Evolutionary conservation across 2,113 vertebrate genomes (phyloP).

Genomic region (Halichoerus grypus): DNA sequence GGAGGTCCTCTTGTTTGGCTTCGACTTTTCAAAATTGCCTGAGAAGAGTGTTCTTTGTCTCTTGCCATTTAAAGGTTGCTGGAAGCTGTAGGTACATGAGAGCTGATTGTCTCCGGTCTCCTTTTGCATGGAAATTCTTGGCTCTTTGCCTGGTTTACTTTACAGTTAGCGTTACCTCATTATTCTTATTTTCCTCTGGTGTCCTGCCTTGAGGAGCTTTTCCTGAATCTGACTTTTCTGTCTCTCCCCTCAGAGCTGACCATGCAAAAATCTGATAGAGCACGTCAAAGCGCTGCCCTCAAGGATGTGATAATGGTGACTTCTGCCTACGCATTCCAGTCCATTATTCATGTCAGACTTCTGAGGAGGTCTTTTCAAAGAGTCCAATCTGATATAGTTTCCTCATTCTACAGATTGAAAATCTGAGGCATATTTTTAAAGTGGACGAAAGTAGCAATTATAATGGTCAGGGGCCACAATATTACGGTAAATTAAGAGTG

Average conservation of each 20-base stretch:
- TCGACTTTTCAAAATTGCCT: conserved; percentile 63
- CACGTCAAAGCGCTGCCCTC: neutral
- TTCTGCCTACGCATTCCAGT: neutral
- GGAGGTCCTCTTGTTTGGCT: conserved; percentile 48
- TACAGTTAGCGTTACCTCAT: conserved; percentile 50
- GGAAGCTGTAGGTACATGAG: neutral
- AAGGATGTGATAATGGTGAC: neutral
- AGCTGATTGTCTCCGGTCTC: conserved; percentile 13
- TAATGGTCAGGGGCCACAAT: neutral
- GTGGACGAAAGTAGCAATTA: neutral
- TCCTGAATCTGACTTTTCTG: neutral
- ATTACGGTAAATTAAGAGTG: neutral
- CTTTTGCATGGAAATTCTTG: conserved; percentile 52
- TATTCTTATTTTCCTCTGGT: conserved; percentile 14
- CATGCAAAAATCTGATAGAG: neutral
- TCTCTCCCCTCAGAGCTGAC: conserved; percentile 47
- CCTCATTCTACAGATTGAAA: neutral
- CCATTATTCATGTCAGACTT: neutral
- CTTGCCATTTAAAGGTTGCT: conserved; percentile 51
- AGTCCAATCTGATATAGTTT: neutral
- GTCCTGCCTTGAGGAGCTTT: neutral
- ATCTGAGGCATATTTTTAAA: neutral
- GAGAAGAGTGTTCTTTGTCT: conserved; percentile 40
- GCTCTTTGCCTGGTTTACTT: conserved; percentile 64
- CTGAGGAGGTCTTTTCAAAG: neutral